Conservation (phyloP, 2,113 vertebrate species). For the Diphyllodes magnificus region DNA sequence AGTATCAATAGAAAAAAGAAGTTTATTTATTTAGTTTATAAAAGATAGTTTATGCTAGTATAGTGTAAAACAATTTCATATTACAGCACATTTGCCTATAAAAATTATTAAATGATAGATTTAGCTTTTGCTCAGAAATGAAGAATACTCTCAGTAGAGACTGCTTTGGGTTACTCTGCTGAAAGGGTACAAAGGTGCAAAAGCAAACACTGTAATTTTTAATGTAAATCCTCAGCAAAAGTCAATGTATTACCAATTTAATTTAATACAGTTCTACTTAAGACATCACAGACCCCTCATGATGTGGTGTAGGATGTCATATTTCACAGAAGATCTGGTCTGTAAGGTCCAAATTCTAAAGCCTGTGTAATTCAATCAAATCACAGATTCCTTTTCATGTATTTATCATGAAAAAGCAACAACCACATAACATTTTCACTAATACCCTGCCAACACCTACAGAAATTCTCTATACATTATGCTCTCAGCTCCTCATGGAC, state of each 20-base stretch:
- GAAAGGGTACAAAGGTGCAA: background rate
- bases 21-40: background rate
- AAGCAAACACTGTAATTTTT: background rate
- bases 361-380: background rate
- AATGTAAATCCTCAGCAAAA: background rate
- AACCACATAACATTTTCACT: background rate
- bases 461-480: background rate
- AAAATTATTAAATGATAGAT: background rate
- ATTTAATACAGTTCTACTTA: background rate
- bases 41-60: background rate
- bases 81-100: background rate
- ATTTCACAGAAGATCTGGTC: background rate
- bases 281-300: background rate
- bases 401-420: background rate
- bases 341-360: background rate
- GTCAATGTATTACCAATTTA: background rate
- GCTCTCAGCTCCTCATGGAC: background rate
- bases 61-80: background rate
- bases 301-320: rapidly evolving
- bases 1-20: background rate
- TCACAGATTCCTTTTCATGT: background rate
- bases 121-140: background rate
- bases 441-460: background rate
- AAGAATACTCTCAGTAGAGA: background rate
- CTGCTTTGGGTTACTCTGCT: background rate